Base-by-base conservation (phyloP, 2,888 invertebrate genomes). In the Hypomecis atomaria region DNA sequence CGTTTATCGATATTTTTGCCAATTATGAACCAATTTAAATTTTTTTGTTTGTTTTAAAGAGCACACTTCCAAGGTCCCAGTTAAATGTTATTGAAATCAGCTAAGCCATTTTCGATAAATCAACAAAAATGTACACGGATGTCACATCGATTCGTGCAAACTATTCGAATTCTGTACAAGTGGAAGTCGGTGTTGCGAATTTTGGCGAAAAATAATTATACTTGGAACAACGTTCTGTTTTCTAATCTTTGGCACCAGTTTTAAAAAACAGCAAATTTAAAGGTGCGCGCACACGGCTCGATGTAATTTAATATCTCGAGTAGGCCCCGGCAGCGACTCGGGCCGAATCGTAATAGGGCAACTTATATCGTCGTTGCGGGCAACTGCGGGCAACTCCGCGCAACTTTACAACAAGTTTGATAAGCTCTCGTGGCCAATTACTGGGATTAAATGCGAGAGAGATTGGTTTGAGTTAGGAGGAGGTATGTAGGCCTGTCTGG, bases 301-400 rank as follows among this genome's bases (percentile, higher is more conserved):
- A 79, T 83, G 84, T 88, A 87, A 88, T 89, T 88, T 89, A 88
- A 89, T 88, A 87, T 85, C 84, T 83, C 84, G 87, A 87, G 88
- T 88, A 86, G 87, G 78, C 85, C 80, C n/a, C n/a, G n/a, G n/a
- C n/a, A n/a, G 78, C 82, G 78, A 75, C 71, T 66, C 62, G 69
- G 61, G 37, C 48, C 64, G 84, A 85, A 84, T 86, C 80, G 82
- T 87, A 86, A 86, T 84, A 83, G 83, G 87, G 79, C 78, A 88
- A 88, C 83, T 88, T 52, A 52, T 52, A 52, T 52, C 52, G 52
- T 42, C 52, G 23, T 52, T 52, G 52, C 40, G 52, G 40, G 52
- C 52, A 42, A 52, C 52, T 52, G 40, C 52, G 52, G 52, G 52
- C 52, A 38, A 37, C 50, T 38, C 11, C 9, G 52, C 38, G 52